Percentiles rank a stretch among this genome's conserved stretches.
phyloP scores from a whole-genome alignment of 2,797 vertebrate genomes.

The Dermochelys coriacea region DNA sequence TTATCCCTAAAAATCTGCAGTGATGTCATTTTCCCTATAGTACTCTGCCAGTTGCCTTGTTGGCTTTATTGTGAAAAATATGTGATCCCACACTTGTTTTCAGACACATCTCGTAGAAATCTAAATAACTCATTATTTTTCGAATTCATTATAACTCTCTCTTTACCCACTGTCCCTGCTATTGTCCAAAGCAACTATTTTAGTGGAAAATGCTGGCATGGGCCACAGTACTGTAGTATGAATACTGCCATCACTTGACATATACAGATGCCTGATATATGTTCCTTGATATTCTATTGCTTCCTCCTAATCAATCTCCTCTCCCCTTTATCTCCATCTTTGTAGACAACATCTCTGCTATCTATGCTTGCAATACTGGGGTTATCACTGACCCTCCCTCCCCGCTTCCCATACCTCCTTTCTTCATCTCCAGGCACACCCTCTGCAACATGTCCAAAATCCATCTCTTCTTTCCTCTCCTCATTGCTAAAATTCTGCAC shows the following conservation, averaged over 20 bases:
- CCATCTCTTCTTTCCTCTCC: not conserved
- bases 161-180: not conserved
- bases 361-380: not conserved
- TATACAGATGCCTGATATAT: not conserved
- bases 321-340: not conserved
- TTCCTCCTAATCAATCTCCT: not conserved
- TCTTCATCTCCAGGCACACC: not conserved
- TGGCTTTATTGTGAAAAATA: conserved; percentile 84
- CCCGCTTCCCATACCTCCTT: not conserved
- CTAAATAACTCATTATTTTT: conserved; percentile 27
- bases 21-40: conserved; percentile 89
- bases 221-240: not conserved
- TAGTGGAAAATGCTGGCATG: not conserved
- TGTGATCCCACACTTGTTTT: conserved; percentile 44
- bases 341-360: not conserved
- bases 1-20: conserved; percentile 89
- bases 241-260: not conserved
- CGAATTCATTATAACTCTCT: conserved; percentile 3
- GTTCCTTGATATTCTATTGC: not conserved
- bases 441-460: not conserved
- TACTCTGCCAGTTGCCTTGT: conserved; percentile 83
- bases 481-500: not conserved
- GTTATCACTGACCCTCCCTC: not conserved
- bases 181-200: not conserved
- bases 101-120: conserved; percentile 49